phyloP scores from a whole-genome alignment of 2,888 invertebrate genomes.

The Hesperia comma region DNA sequence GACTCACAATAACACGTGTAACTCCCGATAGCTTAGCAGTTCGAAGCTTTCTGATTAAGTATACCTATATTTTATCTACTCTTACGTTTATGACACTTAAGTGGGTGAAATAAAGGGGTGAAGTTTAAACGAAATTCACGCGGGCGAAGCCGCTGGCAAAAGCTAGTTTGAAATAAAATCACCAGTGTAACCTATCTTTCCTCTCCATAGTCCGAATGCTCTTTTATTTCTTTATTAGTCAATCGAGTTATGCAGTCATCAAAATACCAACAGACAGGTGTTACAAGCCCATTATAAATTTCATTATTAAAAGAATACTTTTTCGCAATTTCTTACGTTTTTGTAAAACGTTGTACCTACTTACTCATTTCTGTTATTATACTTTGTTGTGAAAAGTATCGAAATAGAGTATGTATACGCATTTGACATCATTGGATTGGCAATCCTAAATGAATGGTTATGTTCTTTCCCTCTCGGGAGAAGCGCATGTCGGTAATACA shows the following conservation, averaged over 20 bases:
- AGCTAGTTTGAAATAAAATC: no score
- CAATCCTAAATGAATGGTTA: conserved; percentile 81
- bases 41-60: no score
- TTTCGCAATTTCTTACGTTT: conserved; percentile 42
- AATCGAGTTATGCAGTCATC: not conserved
- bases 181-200: no score
- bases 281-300: conserved; percentile 36
- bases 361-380: conserved; percentile 49
- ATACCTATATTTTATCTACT: no score
- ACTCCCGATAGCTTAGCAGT: no score
- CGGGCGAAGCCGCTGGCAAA: no score
- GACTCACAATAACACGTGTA: no score
- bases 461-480: conserved; percentile 58
- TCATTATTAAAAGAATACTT: conserved; percentile 41
- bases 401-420: conserved; percentile 56
- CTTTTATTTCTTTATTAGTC: conserved; percentile 2
- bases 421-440: conserved; percentile 70
- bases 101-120: no score
- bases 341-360: conserved; percentile 41
- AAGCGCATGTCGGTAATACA: conserved; percentile 42
- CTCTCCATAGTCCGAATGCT: not conserved
- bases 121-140: no score
- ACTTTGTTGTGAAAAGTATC: conserved; percentile 63
- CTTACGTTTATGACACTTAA: no score
- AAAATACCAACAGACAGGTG: not conserved